A percentile compares a stretch with the other conserved stretches of the same genome.
Conservation (phyloP, 2,888 invertebrate species). For the Pristionchus fissidentatus region DNA sequence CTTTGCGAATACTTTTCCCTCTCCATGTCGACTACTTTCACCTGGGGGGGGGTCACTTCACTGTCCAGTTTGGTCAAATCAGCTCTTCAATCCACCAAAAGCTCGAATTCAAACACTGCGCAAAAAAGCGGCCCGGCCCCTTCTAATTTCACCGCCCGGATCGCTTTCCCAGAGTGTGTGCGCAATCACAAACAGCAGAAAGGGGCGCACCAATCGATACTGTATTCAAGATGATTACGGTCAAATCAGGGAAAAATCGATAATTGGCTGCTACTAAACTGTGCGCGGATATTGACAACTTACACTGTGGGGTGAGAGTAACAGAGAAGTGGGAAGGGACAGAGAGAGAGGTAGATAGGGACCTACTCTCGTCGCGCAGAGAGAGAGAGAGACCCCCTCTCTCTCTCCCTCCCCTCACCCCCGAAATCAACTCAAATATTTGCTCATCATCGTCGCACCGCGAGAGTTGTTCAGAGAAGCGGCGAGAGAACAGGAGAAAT, state of each 20-base stretch:
- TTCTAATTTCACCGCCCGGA: background rate
- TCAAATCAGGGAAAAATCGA: background rate
- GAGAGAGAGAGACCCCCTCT: too few relatives aligned
- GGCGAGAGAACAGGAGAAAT: background rate
- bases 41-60: constrained; percentile 13
- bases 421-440: constrained; percentile 43
- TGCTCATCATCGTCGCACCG: too few relatives aligned
- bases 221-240: too few relatives aligned
- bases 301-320: constrained; percentile 10
- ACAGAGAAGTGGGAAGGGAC: background rate
- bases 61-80: background rate
- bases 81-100: too few relatives aligned
- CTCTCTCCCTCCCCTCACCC: background rate
- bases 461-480: constrained; percentile 43
- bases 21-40: too few relatives aligned
- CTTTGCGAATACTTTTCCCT: too few relatives aligned
- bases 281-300: constrained; percentile 34
- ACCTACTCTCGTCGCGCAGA: constrained; percentile 40
- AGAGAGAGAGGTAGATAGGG: constrained; percentile 37
- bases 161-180: constrained; percentile 27
- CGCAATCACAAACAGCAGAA: background rate
- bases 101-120: constrained; percentile 35
- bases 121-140: background rate
- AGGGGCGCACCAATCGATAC: constrained; percentile 15
- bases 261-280: background rate